Evolutionary conservation across 2,888 invertebrate species (phyloP).

Genomic region (Nemurella pictetii): DNA sequence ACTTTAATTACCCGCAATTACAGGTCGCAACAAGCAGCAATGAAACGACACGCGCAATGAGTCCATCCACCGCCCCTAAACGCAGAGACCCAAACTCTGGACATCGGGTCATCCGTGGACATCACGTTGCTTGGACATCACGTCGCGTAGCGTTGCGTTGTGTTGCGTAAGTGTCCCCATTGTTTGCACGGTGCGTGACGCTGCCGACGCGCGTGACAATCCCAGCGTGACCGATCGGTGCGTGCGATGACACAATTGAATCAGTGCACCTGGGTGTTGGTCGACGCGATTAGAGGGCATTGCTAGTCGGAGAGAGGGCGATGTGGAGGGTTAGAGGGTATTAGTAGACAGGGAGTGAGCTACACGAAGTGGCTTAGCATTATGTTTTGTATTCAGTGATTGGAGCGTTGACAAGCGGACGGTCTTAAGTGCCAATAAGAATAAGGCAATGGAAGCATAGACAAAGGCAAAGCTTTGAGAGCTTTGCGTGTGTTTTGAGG

Average conservation of each 20-base stretch:
- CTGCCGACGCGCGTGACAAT: not conserved
- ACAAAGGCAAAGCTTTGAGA: too few relatives aligned
- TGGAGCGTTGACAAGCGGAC: too few relatives aligned
- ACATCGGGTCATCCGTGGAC: too few relatives aligned
- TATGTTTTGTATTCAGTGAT: too few relatives aligned
- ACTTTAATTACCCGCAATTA: not conserved
- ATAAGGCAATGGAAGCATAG: too few relatives aligned
- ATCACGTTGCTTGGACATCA: not conserved
- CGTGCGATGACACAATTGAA: not conserved
- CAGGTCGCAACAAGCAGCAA: too few relatives aligned
- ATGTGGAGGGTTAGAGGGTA: too few relatives aligned
- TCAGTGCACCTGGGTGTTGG: not conserved
- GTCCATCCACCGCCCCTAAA: not conserved
- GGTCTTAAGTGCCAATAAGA: too few relatives aligned
- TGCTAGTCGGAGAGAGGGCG: not conserved
- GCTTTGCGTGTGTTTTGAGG: too few relatives aligned
- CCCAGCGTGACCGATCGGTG: not conserved
- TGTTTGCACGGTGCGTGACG: not conserved
- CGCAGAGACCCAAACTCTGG: not conserved
- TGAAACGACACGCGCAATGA: too few relatives aligned
- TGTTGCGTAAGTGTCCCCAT: not conserved
- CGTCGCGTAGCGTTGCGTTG: not conserved
- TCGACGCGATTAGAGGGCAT: not conserved
- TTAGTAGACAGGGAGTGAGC: too few relatives aligned
- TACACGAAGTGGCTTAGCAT: too few relatives aligned